Base-by-base conservation (phyloP, 1,140 invertebrate species). In the Steinernema khuongi region DNA sequence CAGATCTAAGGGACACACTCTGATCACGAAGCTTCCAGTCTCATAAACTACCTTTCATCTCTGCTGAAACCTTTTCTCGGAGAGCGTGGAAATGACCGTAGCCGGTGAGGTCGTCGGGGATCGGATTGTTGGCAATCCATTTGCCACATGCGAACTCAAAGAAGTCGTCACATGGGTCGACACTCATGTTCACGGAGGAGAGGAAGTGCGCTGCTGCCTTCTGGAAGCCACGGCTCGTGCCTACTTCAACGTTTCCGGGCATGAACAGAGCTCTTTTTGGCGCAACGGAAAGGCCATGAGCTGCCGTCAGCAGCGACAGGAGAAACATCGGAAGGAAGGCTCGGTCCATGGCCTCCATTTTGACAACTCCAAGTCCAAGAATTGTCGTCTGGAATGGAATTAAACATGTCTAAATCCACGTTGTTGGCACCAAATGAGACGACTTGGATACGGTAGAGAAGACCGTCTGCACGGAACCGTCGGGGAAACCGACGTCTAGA, bases 151-250 rank as follows among this genome's bases (percentile, higher is more conserved):
- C 67, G 29, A 74, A 79, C 4, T 76, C 67, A 29, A 71, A 79
- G 41, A 80, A 80, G 68, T 81, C 82, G 19, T 84, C 77, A 60
- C 81, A 83, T 0, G 81, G 82, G 75, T 84, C 77, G 1, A 77
- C 74, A 26, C n/a, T 36, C 50, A 76, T 28, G 31, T 70, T 75
- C 0, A 75, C 36, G 41, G 33, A 26, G 44, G 78, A 70, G 44
- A 72, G 68, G 68, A 32, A 67, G 18, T 70, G 19, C 28, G 22
- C 43, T 2, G 29, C 11, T 31, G 30, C 26, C 28, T 17, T 30
- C 50, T 60, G 50, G 50, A 60, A 60, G 19, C 50, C 50, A 4
- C 14, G 50, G 26, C 50, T 60, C 11, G 50, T 60, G 19, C 50
- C 50, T 22, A 60, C 50, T 26, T 60, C 50, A 22, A 22, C 7